Percentiles rank a stretch among this genome's conserved stretches.
Evolutionary conservation across 1,140 invertebrate genomes (phyloP).

Genomic region (Philaenus spumarius): DNA sequence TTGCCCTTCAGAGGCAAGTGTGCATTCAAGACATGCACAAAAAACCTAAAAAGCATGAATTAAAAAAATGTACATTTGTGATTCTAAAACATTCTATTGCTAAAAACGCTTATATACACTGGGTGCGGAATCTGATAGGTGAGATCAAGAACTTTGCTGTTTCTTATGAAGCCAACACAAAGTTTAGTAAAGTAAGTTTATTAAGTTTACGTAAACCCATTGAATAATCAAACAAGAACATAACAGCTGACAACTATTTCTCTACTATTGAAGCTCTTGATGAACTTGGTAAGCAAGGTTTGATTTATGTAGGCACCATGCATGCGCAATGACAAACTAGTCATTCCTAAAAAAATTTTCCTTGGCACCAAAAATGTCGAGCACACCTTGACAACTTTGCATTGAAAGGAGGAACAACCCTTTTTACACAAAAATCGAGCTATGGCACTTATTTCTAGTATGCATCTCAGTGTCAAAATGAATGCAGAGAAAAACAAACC

Average conservation of each 20-base stretch:
- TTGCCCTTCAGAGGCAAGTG: conserved; percentile 38
- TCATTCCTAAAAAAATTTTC: conserved; percentile 35
- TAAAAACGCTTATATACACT: conserved; percentile 16
- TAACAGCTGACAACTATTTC: conserved; percentile 40
- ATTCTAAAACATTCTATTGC: conserved; percentile 12
- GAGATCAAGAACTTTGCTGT: conserved; percentile 19
- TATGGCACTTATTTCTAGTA: conserved; percentile 29
- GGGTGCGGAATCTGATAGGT: neutral
- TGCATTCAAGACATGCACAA: conserved; percentile 39
- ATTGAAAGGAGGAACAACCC: conserved; percentile 28
- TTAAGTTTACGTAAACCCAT: conserved; percentile 33
- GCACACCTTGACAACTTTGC: conserved; percentile 18
- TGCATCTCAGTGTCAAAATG: conserved; percentile 25
- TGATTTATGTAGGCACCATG: conserved; percentile 22
- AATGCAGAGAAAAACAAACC: conserved; percentile 28
- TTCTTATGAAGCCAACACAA: conserved; percentile 29
- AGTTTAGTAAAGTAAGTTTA: conserved; percentile 30
- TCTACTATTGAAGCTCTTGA: conserved; percentile 31
- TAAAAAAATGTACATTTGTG: conserved; percentile 14
- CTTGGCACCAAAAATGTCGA: conserved; percentile 1
- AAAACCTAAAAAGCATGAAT: no score
- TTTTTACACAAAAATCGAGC: conserved; percentile 30
- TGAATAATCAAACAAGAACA: no score
- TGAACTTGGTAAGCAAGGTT: conserved; percentile 27
- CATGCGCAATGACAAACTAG: conserved; percentile 37